A percentile compares a stretch with the other conserved stretches of the same genome.
These are phyloP conservation scores for Planiliza haematocheilus DNA, from an alignment of 2,113 vertebrate species.

Conservation along the genomic window DNA sequence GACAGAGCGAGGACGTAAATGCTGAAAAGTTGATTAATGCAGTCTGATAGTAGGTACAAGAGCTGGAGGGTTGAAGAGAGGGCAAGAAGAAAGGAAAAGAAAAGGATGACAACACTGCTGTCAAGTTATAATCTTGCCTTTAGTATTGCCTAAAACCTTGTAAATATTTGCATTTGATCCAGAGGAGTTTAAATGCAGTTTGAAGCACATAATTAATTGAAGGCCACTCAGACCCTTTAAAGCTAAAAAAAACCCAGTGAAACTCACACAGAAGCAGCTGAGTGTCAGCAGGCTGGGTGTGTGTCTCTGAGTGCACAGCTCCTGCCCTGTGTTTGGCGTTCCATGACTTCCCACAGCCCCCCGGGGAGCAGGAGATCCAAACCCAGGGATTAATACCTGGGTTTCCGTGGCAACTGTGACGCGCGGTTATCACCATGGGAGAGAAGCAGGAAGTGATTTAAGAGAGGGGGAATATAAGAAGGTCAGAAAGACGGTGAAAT, in stretches of 20 bases:
- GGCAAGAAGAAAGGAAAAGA: not conserved
- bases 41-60: slow-evolving; percentile 1
- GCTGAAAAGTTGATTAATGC: slow-evolving; percentile 28
- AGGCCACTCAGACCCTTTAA: not conserved
- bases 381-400: slow-evolving; percentile 68
- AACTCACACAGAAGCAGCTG: slow-evolving; percentile 8
- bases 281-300: slow-evolving; percentile 1
- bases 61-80: not conserved
- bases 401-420: slow-evolving; percentile 76
- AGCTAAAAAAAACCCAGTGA: not conserved
- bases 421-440: slow-evolving; percentile 45
- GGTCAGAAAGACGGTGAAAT: not conserved
- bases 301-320: slow-evolving; percentile 1
- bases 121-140: not conserved
- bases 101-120: not conserved
- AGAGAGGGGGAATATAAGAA: slow-evolving; percentile 26
- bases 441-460: slow-evolving; percentile 59
- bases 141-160: too few relatives aligned
- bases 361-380: slow-evolving; percentile 34
- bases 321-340: slow-evolving; percentile 24
- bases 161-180: too few relatives aligned
- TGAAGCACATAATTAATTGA: too few relatives aligned
- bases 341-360: slow-evolving; percentile 46
- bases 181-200: too few relatives aligned
- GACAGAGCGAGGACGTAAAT: not conserved